These are phyloP conservation scores for Acanthosepion lycidas DNA, from an alignment of 2,888 invertebrate genomes.

Conservation along the genomic window DNA sequence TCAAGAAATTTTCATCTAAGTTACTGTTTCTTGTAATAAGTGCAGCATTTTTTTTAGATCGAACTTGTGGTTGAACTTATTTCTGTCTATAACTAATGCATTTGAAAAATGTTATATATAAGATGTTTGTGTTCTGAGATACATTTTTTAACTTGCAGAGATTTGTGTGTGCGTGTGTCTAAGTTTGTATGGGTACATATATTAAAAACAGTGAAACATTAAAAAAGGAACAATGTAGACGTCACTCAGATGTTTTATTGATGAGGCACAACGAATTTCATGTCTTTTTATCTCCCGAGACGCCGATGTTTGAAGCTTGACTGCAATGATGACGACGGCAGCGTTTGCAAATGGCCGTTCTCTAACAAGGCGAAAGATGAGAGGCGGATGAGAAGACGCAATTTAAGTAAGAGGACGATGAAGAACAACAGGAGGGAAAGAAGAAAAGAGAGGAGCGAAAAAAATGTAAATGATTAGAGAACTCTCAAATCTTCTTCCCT, in stretches of 20 bases:
- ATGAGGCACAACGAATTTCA: neutral
- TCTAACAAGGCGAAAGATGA: neutral
- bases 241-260: neutral
- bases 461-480: neutral
- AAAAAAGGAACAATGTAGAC: neutral
- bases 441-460: neutral
- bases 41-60: too few species aligned
- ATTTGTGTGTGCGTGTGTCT: neutral
- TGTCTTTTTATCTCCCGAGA: neutral
- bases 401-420: neutral
- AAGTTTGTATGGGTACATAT: neutral
- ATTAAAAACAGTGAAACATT: neutral
- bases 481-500: neutral
- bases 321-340: neutral
- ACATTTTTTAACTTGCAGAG: neutral
- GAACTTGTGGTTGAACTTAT: too few species aligned
- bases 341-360: slow-evolving; percentile 16
- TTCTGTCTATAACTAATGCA: too few species aligned
- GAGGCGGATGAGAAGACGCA: neutral
- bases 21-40: too few species aligned
- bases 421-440: neutral
- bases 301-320: neutral
- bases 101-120: too few species aligned
- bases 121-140: too few species aligned
- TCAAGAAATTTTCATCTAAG: too few species aligned